Evolutionary conservation across 2,888 invertebrate species (phyloP), one percentile per base, ranked within the genome.

Genomic region (Lasioglossum calceatum): DNA sequence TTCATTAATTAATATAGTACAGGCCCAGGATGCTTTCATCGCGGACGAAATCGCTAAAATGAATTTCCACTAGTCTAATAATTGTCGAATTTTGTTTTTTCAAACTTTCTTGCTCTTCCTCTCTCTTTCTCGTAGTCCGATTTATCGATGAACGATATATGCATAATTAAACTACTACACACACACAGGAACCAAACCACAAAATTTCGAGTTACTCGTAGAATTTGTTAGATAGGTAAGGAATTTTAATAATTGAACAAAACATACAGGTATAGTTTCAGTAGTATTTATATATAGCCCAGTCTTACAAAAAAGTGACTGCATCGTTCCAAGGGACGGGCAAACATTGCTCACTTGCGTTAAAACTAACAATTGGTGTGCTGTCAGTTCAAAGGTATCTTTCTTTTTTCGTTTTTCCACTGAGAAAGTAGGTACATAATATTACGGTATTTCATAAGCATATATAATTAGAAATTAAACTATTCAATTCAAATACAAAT

Each of bases 231-330:
- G 85, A 89, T 81, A 91, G 92, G 92, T 94, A 87, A 93, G 93
- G 92, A 92, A 90, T 91, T 93, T 92, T 87, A 93, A 93, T 94
- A 93, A 94, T 94, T 89, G 88, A 93, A 94, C 93, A 94, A 95
- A 94, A 94, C 93, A 93, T 92, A 94, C 92, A 92, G 90, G 91
- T 93, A 94, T 92, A 93, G 94, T 94, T 95, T 95, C 93, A 94
- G 93, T 94, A 95, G 93, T 94, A 94, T 95, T 95, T 95, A 95
- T 95, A 94, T 95, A 94, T 94, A 94, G 95, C 95, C 95, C 95
- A 95, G 95, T 95, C 95, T 95, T 95, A 95, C 95, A 95, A 95
- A 95, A 94, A 92, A 93, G 93, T 95, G 93, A 95, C 93, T 95
- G 94, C 94, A 94, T 94, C 92, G 93, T 94, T 94, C 93, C 92